Base-by-base conservation (phyloP, 1,140 invertebrate genomes). In the Helicorthomorpha holstii region DNA sequence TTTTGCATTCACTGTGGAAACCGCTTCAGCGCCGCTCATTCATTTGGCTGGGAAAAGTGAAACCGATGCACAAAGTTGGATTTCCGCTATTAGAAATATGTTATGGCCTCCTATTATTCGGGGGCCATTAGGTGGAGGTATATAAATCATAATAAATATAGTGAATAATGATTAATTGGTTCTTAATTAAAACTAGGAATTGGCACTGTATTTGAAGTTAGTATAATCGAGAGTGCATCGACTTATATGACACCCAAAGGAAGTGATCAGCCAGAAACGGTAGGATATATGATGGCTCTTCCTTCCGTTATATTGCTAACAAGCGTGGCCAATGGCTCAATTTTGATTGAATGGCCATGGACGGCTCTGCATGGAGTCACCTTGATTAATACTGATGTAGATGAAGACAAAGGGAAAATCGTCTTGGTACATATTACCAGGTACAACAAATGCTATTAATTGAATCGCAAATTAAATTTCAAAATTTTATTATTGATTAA, bases 41-140 rank as follows among this genome's bases (percentile, higher is more conserved):
- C 24, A 51, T 51, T 38, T 52, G 43, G 25, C 51, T 7, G 51
- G 45, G 4, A 3, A 3, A 3, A 41, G 44, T 21, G 51, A 52
- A 25, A 27, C 51, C 2, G 51, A 52, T 7, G 34, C 12, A 22
- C 51, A 52, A 26, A 38, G 41, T 3, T 52, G 51, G 51, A 52
- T 52, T 22, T 24, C 24, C n/a, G 45, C 26, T 3, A 19, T 52
- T n/a, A 10, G 51, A 7, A 47, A 48, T 12, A 25, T 52, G 2
- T 16, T 52, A 4, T 52, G 51, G 51, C 51, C 51, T 10, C 25
- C 22, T 16, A 7, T 22, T 25, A 10, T 4, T 19, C 4, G 19
- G 19, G 4, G 4, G 21, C 41, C 24, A 26, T 34, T 49, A 34
- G 25, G 21, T 27, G 12, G 22, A 7, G 24, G 48, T 49, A 27